Percentiles rank a stretch among this genome's conserved stretches.
These are phyloP conservation scores for Mythimna impura DNA, from an alignment of 2,888 invertebrate species.

Conservation along the genomic window DNA sequence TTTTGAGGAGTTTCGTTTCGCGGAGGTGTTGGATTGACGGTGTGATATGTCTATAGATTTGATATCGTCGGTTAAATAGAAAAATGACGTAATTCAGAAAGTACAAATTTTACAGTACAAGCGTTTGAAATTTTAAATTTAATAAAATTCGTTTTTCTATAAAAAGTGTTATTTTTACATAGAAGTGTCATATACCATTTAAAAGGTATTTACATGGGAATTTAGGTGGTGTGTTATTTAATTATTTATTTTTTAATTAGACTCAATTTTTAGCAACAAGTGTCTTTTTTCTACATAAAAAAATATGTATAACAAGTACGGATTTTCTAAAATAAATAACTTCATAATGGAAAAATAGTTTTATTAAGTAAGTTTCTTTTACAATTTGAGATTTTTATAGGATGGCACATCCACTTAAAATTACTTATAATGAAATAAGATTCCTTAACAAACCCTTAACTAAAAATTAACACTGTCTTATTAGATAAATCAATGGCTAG, in stretches of 20 bases:
- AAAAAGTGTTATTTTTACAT: not conserved
- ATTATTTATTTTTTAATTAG: not conserved
- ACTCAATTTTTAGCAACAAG: not conserved
- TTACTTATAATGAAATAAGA: too few relatives aligned
- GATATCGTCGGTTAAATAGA: not conserved
- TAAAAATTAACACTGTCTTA: too few relatives aligned
- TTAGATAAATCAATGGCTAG: too few relatives aligned
- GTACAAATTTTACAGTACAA: not conserved
- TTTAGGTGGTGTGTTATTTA: too few relatives aligned
- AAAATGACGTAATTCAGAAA: not conserved
- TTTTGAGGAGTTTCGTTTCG: too few relatives aligned
- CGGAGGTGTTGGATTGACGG: too few relatives aligned
- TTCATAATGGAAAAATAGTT: not conserved
- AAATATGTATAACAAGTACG: not conserved
- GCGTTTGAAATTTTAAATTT: not conserved
- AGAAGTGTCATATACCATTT: not conserved
- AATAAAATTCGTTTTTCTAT: not conserved
- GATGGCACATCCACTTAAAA: too few relatives aligned
- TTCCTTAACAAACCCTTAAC: too few relatives aligned
- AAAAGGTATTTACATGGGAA: too few relatives aligned
- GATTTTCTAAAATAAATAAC: constrained; percentile 3
- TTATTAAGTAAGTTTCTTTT: not conserved
- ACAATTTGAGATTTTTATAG: too few relatives aligned
- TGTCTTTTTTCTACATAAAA: constrained; percentile 4
- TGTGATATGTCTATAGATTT: too few relatives aligned